Conservation (phyloP, 2,113 vertebrate genomes). For the Hystrix cristata region DNA sequence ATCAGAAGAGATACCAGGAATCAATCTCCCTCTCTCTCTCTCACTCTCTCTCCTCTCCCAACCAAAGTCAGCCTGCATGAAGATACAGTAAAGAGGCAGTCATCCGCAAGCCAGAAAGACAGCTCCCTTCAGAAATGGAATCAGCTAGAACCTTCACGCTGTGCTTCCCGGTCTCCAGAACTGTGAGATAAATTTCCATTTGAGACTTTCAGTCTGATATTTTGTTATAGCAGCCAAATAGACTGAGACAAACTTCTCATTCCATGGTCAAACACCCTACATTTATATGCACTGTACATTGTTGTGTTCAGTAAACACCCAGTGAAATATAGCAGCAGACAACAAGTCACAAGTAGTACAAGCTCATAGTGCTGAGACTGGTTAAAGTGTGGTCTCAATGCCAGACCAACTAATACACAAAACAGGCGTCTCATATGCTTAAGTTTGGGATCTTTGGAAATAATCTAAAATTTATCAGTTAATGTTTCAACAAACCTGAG, state of each 20-base stretch:
- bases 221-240: background rate
- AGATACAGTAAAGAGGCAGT: too few species aligned
- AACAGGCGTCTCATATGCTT: too few species aligned
- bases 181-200: background rate
- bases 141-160: too few species aligned
- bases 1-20: background rate
- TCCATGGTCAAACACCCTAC: rapidly evolving
- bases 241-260: rapidly evolving
- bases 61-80: background rate
- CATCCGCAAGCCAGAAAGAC: background rate
- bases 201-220: background rate
- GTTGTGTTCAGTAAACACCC: background rate
- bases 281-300: rapidly evolving
- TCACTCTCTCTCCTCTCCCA: background rate
- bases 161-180: background rate
- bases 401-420: background rate
- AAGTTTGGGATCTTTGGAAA: background rate
- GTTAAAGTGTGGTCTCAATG: too few species aligned
- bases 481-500: background rate
- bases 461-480: background rate
- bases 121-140: background rate
- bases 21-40: too few species aligned
- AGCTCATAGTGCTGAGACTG: rapidly evolving
- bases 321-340: background rate
- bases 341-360: background rate